Evolutionary conservation across 2,888 invertebrate species (phyloP).

Genomic region (Chrysolina haemoptera): DNA sequence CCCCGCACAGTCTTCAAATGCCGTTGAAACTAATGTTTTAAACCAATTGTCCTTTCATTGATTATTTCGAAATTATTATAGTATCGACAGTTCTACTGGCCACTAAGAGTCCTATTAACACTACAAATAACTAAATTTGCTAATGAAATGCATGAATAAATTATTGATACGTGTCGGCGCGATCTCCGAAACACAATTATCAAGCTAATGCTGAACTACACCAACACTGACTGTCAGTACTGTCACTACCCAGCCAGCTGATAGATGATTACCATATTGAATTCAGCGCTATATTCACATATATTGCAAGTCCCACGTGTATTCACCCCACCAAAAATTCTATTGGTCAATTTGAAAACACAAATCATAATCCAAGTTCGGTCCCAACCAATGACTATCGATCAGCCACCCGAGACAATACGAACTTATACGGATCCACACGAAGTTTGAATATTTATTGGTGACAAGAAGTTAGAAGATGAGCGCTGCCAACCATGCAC

Average conservation of each 20-base stretch:
- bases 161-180: conserved; percentile 46
- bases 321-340: neutral
- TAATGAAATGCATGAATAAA: conserved; percentile 39
- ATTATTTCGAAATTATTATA: neutral
- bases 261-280: conserved; percentile 56
- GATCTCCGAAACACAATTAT: conserved; percentile 34
- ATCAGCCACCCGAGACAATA: neutral
- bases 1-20: conserved; percentile 32
- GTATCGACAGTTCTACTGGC: neutral
- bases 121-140: conserved; percentile 33
- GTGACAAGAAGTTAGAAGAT: neutral
- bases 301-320: conserved; percentile 28
- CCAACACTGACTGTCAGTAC: conserved; percentile 55
- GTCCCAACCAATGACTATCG: neutral
- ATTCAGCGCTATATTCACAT: conserved; percentile 50
- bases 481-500: neutral
- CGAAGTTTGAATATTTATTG: neutral
- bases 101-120: neutral
- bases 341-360: neutral
- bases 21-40: conserved; percentile 18
- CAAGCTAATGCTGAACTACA: conserved; percentile 34
- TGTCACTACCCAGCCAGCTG: conserved; percentile 47
- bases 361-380: neutral
- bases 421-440: conserved; percentile 20
- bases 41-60: neutral